Evolutionary conservation across 2,113 vertebrate genomes (phyloP), one percentile per base, ranked within the genome.

Genomic region (Caranx melampygus): DNA sequence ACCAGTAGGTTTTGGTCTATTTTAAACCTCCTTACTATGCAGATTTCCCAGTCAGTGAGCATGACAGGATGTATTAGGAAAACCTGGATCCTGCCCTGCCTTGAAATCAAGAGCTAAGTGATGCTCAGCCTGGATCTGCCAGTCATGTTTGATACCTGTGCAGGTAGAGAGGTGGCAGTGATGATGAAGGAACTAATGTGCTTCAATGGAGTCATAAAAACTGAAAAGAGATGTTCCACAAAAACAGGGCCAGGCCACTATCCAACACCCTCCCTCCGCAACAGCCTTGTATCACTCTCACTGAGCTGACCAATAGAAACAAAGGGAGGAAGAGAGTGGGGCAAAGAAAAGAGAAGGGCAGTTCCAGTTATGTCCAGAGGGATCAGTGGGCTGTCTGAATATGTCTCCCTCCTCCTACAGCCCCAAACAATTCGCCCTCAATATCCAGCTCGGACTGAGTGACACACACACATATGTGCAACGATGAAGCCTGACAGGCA

Each of bases 11-110:
- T 76, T 72, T 72, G 34, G 42, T 64, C 68, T 82, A 85, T 78
- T 79, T 85, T 81, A 79, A 87, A 81, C 54, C 45, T 76, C 14
- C 74, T 87, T 49, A 49, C 37, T 51, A 47, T 64, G 1, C 69
- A 68, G n/a, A 76, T 85, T 62, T 78, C 49, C 44, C 40, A 76
- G 40, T 45, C 55, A 54, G 63, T 20, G 71, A 82, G 59, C 66
- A 60, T 78, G 72, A 66, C 75, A 60, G 69, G n/a, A 60, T 51
- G 59, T 57, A 54, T 66, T 63, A 76, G 31, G 15, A 74, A 78
- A 78, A 70, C 18, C 63, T 49, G 54, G 20, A 79, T 64, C 75
- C 72, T 33, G 62, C 16, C 58, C n/a, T 61, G 20, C 72, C 51
- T 65, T 75, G 31, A 84, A 77, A 70, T 86, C n/a, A 68, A 44